Conservation (phyloP, 2,797 vertebrate genomes). For the Aulostomus chinensis region DNA sequence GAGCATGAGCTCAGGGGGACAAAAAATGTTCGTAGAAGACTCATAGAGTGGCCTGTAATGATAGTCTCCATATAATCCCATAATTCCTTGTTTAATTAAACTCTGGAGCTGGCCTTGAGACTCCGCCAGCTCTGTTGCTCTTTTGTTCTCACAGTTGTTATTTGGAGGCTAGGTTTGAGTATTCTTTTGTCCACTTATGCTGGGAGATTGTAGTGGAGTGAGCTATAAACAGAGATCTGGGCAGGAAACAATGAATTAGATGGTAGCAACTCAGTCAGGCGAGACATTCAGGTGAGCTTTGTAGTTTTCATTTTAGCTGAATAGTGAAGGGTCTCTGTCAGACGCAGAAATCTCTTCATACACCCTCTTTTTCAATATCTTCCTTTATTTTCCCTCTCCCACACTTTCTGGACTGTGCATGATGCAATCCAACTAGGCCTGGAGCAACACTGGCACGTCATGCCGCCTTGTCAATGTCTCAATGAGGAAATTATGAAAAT, state of each 20-base stretch:
- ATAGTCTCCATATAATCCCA: constrained; percentile 89
- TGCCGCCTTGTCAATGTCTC: constrained; percentile 79
- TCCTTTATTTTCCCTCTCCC: constrained; percentile 62
- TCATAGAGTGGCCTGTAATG: constrained; percentile 86
- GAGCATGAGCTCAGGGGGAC: constrained; percentile 82
- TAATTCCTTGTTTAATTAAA: constrained; percentile 94
- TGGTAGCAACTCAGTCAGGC: constrained; percentile 16
- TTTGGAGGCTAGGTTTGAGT: constrained; percentile 72
- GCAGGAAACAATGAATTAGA: constrained; percentile 43
- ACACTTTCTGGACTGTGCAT: constrained; percentile 76
- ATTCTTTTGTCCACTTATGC: constrained; percentile 71
- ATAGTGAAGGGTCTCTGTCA: constrained; percentile 59
- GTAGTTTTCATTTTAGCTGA: constrained; percentile 44
- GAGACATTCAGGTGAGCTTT: constrained; percentile 61
- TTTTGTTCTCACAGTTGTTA: constrained; percentile 80
- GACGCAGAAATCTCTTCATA: constrained; percentile 63
- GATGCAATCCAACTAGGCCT: constrained; percentile 82
- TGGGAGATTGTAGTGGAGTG: constrained; percentile 53
- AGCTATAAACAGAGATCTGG: constrained; percentile 40
- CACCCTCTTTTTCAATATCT: constrained; percentile 64
- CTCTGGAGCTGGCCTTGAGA: constrained; percentile 84
- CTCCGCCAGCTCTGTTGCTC: constrained; percentile 77
- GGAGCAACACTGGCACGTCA: constrained; percentile 79
- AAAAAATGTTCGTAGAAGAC: constrained; percentile 82
- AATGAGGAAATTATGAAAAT: constrained; percentile 81